Evolutionary conservation across 1,140 invertebrate species (phyloP).

Genomic region (Papilio aristodemus): DNA sequence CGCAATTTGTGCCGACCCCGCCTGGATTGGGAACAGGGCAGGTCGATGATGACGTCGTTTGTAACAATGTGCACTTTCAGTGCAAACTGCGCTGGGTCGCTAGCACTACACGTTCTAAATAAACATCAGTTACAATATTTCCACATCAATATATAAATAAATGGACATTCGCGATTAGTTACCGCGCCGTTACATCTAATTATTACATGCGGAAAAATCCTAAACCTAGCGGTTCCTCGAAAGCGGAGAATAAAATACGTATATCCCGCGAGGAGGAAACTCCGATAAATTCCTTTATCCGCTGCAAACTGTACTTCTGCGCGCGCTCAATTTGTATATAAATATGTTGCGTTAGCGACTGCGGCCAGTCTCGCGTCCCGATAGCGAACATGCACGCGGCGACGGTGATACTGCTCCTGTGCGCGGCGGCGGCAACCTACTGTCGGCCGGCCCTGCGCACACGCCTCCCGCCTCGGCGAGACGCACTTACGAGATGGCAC

Average conservation of each 20-base stretch:
- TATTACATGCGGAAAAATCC: constrained; percentile 3
- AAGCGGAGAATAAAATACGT: neutral
- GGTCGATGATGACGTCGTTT: no score
- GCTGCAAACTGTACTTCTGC: neutral
- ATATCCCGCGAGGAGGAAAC: neutral
- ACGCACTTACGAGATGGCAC: no score
- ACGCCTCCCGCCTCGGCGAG: no score
- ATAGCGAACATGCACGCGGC: neutral
- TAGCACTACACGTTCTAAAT: no score
- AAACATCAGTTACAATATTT: no score
- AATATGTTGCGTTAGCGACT: neutral
- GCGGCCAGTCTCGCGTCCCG: neutral
- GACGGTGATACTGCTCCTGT: neutral
- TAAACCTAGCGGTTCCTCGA: constrained; percentile 1
- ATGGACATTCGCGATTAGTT: no score
- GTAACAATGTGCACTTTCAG: no score
- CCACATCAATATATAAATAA: no score
- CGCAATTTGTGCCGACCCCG: no score
- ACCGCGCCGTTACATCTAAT: neutral
- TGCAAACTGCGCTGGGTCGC: no score
- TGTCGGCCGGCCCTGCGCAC: neutral
- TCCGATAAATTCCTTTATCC: neutral
- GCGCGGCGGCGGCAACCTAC: neutral
- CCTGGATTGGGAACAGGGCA: no score
- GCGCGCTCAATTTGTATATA: neutral